Conservation (phyloP, 2,797 vertebrate genomes). For the Alfaro cultratus region DNA sequence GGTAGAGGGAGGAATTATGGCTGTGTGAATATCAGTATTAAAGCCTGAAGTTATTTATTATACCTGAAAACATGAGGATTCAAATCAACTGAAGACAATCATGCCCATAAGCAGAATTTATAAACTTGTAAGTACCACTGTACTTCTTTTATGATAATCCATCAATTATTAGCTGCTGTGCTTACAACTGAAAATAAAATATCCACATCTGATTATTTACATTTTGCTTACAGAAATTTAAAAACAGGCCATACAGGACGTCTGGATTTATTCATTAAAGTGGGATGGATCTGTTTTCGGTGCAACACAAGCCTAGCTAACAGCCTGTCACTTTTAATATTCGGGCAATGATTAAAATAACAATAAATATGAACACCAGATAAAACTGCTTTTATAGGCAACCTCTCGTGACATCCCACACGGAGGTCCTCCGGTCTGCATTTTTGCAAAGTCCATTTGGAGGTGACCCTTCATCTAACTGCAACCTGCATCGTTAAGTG, state of each 20-base stretch:
- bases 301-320: not conserved
- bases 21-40: not conserved
- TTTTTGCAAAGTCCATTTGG: constrained; percentile 56
- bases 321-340: constrained; percentile 19
- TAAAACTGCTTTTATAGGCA: constrained; percentile 37
- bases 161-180: not conserved
- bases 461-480: constrained; percentile 60
- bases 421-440: constrained; percentile 27
- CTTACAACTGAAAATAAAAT: not conserved
- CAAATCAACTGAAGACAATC: not conserved
- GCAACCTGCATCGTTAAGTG: constrained; percentile 58
- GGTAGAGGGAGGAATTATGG: not conserved
- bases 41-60: not conserved
- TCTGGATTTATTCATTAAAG: not conserved
- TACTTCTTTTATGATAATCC: not conserved
- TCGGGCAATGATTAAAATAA: constrained; percentile 20
- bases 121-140: not conserved
- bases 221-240: not conserved
- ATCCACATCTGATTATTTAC: not conserved
- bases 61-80: not conserved
- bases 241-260: too few relatives aligned
- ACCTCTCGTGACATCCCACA: constrained; percentile 31
- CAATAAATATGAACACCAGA: constrained; percentile 50
- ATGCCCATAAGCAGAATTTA: not conserved
- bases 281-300: not conserved